Evolutionary conservation across 1,140 invertebrate species (phyloP), one percentile per base, ranked within the genome.

Genomic region (Ruditapes philippinarum): DNA sequence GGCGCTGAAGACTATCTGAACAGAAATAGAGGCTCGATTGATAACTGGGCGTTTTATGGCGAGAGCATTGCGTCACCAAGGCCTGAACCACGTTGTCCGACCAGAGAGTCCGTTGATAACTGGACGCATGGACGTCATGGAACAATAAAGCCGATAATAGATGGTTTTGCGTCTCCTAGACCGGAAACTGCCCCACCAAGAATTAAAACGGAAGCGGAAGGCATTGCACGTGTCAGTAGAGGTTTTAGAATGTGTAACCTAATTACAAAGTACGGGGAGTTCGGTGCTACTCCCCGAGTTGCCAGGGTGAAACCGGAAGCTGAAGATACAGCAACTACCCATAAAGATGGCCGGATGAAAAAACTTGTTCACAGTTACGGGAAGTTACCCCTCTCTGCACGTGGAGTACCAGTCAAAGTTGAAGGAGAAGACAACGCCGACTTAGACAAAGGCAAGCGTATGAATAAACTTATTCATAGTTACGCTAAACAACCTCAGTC

Each of bases 381-480:
- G 0, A 90, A 89, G 19, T 60, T 91, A 36, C 86, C 82, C 5
- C 62, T 73, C 1, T 89, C 87, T 22, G 90, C 28, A 65, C 91
- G 40, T 78, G 89, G 74, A 0, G 73, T 90, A 45, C 86, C 91
- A 25, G 91, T 94, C 11, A 94, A 93, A 76, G 89, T 91, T 0
- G 93, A 94, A 90, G 94, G 91, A 3, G 90, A 93, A 84, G 90
- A 83, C 33, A 94, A 92, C 54, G 93, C 92, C 19, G 91, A 94
- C 33, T 40, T 86, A 49, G 91, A n/a, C n/a, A n/a, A n/a, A n/a
- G n/a, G n/a, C n/a, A n/a, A n/a, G n/a, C n/a, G n/a, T n/a, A n/a
- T n/a, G 93, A 62, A 93, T 93, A 4, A 84, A 92, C 0, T 49
- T 94, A 28, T 91, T 90, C 49, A 92, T 91, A 65, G 94, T 94